A percentile compares a stretch with the other conserved stretches of the same genome.
phyloP scores from a whole-genome alignment of 2,113 vertebrate genomes.

The Pampusana beccarii region DNA sequence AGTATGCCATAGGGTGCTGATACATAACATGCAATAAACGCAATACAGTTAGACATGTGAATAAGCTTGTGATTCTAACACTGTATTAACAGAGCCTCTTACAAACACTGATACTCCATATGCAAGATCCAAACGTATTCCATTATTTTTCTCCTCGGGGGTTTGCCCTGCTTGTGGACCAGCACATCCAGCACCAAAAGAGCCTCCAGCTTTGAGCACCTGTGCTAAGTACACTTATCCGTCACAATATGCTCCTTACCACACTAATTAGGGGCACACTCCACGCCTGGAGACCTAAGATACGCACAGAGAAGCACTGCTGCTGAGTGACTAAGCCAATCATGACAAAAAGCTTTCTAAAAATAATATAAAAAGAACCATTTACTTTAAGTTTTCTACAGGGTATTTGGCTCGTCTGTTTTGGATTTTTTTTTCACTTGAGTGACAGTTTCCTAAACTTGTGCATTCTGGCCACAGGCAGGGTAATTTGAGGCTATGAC shows the following conservation, averaged over 20 bases:
- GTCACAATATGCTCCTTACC: background rate
- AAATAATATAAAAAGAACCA: background rate
- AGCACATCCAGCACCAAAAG: background rate
- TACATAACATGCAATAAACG: background rate
- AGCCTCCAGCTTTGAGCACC: background rate
- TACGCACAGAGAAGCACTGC: background rate
- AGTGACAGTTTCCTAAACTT: background rate
- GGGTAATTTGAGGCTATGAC: background rate
- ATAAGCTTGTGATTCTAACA: background rate
- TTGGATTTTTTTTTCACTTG: background rate
- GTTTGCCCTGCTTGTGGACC: background rate
- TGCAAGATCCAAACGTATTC: background rate
- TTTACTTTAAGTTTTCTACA: background rate
- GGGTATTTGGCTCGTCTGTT: background rate
- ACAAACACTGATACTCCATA: background rate
- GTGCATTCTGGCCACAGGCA: background rate
- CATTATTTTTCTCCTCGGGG: background rate
- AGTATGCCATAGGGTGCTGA: background rate
- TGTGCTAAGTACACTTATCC: accelerated
- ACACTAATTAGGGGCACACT: background rate
- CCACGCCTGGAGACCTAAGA: background rate
- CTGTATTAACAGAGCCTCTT: background rate
- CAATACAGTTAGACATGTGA: background rate
- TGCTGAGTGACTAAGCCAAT: background rate
- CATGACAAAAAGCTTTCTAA: background rate